Base-by-base conservation (phyloP, 2,797 vertebrate species). In the Cuniculus paca region DNA sequence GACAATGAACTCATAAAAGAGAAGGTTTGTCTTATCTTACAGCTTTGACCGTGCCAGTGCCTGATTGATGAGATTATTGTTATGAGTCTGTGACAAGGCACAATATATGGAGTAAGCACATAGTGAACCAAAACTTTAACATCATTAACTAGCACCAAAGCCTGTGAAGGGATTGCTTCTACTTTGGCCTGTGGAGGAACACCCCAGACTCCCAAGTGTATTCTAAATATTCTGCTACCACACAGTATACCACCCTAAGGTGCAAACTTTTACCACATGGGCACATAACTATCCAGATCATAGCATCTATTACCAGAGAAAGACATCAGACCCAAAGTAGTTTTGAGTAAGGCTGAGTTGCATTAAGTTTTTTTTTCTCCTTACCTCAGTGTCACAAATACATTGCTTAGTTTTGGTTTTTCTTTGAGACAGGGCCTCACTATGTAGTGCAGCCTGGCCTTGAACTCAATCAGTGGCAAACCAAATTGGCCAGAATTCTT, bases 71-170 rank as follows among this genome's bases (percentile, higher is more conserved):
- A 28, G 16, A 0, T 5, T 17, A 14, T 28, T 4, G 7, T 17
- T 6, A 4, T 19, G 1, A 39, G 14, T 1, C 36, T 60, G 24
- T 28, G 36, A 31, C 9, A 39, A 60, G 11, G 36, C 2, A 5
- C 8, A 16, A 17, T 14, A 10, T 3, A 12, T 0, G 2, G 13
- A 11, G 13, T 28, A 60, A 42, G 26, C 36, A 60, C 4, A 0
- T 42, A 56, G 26, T 11, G 3, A 36, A 50, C 39, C 6, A 24
- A 11, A 50, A 52, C 26, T 28, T 26, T 74, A 45, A 24, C 13
- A 14, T 14, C 9, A 16, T 28, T 8, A 74, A 8, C 39, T 13
- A 78, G 28, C 14, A 34, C 9, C 28, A 10, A 52, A 34, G 8
- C 16, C 3, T 50, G 48, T 11, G 17, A 34, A 50, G 13, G 26